These are phyloP conservation scores for Platysteira castanea DNA, from an alignment of 2,113 vertebrate species.

Conservation along the genomic window DNA sequence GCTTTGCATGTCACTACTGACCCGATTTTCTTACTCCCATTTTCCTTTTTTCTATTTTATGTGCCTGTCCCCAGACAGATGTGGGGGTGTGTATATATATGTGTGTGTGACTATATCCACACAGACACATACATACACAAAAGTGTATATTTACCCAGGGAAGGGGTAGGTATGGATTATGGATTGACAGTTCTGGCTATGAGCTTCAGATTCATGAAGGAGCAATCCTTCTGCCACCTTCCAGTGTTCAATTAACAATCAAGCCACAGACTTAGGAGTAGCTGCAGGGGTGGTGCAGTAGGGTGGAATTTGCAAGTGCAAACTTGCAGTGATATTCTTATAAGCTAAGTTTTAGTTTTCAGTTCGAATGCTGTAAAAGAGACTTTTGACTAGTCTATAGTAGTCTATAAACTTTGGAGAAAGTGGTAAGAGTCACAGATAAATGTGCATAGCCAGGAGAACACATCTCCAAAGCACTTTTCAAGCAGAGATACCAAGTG, in stretches of 20 bases:
- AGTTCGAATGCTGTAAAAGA: background rate
- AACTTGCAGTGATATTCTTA: background rate
- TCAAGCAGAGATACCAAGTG: background rate
- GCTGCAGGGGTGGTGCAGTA: background rate
- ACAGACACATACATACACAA: background rate
- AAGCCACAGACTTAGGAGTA: background rate
- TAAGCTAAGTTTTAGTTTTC: background rate
- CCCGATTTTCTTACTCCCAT: background rate
- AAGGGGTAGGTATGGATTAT: background rate
- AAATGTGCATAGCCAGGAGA: background rate
- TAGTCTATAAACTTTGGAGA: background rate
- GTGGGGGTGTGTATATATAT: fast-evolving
- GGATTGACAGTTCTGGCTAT: background rate
- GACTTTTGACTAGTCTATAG: no score
- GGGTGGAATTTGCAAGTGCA: background rate
- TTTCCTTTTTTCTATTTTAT: background rate
- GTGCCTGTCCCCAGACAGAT: background rate
- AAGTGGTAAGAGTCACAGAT: background rate
- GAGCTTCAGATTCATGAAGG: background rate
- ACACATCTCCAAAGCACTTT: background rate
- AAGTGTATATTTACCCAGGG: background rate
- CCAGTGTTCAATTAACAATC: background rate
- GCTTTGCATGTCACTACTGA: background rate
- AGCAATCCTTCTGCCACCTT: background rate
- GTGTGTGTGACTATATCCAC: background rate